phyloP scores from a whole-genome alignment of 2,113 vertebrate species.

The Equus przewalskii region DNA sequence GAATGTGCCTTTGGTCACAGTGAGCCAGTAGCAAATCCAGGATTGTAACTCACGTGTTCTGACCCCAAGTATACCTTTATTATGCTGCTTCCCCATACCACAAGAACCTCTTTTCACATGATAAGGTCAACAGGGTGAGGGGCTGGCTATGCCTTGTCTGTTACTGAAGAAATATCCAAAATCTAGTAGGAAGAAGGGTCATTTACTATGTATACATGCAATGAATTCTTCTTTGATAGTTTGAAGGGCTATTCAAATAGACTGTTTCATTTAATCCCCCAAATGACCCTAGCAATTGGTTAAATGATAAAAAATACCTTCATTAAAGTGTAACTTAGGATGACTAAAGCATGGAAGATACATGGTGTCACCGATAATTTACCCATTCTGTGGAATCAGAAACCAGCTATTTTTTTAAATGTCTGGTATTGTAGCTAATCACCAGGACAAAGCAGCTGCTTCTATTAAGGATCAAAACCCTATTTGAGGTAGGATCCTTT shows the following conservation, averaged over 20 bases:
- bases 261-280: not conserved
- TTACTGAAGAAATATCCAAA: not conserved
- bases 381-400: not conserved
- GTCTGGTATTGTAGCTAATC: not conserved
- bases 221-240: not conserved
- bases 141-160: not conserved
- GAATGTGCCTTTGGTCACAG: not conserved
- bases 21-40: not conserved
- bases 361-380: not conserved
- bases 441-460: not conserved
- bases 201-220: not conserved
- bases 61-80: not conserved
- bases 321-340: not conserved
- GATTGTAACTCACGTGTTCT: not conserved
- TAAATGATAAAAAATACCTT: conserved; percentile 19
- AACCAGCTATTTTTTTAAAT: not conserved
- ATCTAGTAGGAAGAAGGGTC: not conserved
- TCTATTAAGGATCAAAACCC: not conserved
- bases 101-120: not conserved
- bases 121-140: not conserved
- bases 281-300: not conserved
- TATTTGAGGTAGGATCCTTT: conserved; percentile 11
- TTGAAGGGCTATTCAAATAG: not conserved
- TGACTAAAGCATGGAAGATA: not conserved
- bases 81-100: not conserved